A percentile compares a stretch with the other conserved stretches of the same genome.
Evolutionary conservation across 2,113 vertebrate species (phyloP).

Genomic region (Brachionichthys hirsutus): DNA sequence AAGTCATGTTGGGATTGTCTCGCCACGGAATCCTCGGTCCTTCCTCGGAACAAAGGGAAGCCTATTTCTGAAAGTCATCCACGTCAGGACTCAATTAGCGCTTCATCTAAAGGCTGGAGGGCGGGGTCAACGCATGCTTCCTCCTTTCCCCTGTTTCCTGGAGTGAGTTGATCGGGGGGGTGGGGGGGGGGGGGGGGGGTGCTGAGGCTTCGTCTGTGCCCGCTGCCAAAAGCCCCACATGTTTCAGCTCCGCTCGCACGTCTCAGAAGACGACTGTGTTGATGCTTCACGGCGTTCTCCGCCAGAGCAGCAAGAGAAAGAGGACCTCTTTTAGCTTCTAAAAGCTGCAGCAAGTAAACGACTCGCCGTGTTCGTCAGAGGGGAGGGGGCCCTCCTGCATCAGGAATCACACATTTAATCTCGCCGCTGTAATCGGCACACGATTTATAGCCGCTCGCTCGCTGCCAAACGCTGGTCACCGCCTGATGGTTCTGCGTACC

Average conservation of each 20-base stretch:
- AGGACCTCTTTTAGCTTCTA: too few species aligned
- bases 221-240: slow-evolving; percentile 39
- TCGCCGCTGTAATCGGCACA: too few species aligned
- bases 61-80: slow-evolving; percentile 57
- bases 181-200: too few species aligned
- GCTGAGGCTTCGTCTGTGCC: slow-evolving; percentile 29
- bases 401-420: too few species aligned
- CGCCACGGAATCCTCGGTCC: too few species aligned
- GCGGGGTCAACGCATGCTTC: slow-evolving; percentile 20
- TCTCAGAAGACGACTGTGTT: slow-evolving; percentile 22
- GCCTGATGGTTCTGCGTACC: background rate
- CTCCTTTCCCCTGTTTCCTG: slow-evolving; percentile 60
- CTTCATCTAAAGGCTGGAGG: slow-evolving; percentile 50
- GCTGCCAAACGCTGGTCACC: too few species aligned
- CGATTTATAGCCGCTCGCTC: too few species aligned
- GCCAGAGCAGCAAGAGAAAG: background rate
- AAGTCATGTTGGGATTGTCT: too few species aligned
- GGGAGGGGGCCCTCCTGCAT: too few species aligned
- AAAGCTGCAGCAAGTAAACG: too few species aligned
- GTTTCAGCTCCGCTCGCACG: slow-evolving; percentile 5
- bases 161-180: slow-evolving; percentile 34
- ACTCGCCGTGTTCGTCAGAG: too few species aligned
- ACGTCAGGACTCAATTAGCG: slow-evolving; percentile 60
- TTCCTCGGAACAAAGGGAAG: slow-evolving; percentile 44
- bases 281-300: background rate